A percentile compares a stretch with the other conserved stretches of the same genome.
phyloP scores from a whole-genome alignment of 64 coral and sea anemone species.

The Stichodactyla mertensii region DNA sequence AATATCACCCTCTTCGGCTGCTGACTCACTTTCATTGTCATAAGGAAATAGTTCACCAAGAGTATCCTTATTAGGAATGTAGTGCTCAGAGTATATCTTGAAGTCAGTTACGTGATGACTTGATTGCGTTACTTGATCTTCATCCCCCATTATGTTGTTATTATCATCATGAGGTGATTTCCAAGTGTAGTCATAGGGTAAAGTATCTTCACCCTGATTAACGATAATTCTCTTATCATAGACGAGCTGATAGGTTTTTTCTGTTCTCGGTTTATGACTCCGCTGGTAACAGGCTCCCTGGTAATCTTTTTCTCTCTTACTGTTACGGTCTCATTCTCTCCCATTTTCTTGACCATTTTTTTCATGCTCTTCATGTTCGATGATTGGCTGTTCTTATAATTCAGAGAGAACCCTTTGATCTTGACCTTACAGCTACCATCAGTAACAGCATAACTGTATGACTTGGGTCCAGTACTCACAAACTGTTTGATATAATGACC shows the following conservation, averaged over 20 bases:
- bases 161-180: neutral
- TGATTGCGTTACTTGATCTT: neutral
- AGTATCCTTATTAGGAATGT: neutral
- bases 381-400: neutral
- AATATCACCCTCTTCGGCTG: neutral
- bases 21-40: neutral
- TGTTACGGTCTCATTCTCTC: neutral
- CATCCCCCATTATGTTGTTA: neutral
- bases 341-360: neutral
- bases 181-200: neutral
- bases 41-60: neutral
- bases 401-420: neutral
- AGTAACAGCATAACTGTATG: neutral
- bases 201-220: neutral
- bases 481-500: constrained; percentile 2
- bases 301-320: neutral
- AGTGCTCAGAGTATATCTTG: neutral
- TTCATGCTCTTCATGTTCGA: neutral
- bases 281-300: neutral
- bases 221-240: neutral
- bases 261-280: neutral
- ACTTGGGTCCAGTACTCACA: neutral
- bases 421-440: neutral
- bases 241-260: neutral
- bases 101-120: neutral